phyloP scores from a whole-genome alignment of 2,888 invertebrate species.

The Amiota mariae region DNA sequence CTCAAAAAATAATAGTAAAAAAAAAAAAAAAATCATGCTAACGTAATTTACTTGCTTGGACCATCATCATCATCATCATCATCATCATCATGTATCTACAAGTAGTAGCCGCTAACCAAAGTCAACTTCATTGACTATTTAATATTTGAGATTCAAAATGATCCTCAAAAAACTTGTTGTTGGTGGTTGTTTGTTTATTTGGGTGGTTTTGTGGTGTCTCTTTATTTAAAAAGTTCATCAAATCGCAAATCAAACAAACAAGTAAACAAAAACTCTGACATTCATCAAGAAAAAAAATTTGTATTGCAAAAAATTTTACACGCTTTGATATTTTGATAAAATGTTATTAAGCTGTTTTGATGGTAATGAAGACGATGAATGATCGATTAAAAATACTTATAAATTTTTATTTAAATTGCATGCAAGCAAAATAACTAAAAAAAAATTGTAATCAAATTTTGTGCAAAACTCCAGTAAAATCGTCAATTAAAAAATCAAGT shows the following conservation, averaged over 20 bases:
- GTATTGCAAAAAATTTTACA: slow-evolving; percentile 44
- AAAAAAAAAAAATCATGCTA: not conserved
- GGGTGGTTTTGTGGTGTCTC: not conserved
- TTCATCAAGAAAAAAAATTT: slow-evolving; percentile 37
- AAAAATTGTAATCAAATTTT: slow-evolving; percentile 23
- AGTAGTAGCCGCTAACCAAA: too few species aligned
- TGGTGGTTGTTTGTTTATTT: slow-evolving; percentile 33
- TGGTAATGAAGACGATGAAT: slow-evolving; percentile 20
- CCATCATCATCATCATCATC: too few species aligned
- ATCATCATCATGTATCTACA: too few species aligned
- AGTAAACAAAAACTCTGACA: slow-evolving; percentile 46
- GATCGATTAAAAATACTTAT: slow-evolving; percentile 38
- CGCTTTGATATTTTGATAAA: slow-evolving; percentile 49
- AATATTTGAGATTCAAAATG: too few species aligned
- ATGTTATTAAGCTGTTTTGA: slow-evolving; percentile 33
- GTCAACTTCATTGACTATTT: too few species aligned
- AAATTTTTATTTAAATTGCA: slow-evolving; percentile 45
- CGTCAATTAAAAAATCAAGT: slow-evolving; percentile 51
- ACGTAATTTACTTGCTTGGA: slow-evolving; percentile 5
- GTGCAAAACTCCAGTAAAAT: slow-evolving; percentile 32
- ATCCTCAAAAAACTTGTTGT: not conserved
- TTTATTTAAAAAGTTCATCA: slow-evolving; percentile 57
- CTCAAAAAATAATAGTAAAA: not conserved
- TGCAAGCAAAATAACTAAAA: slow-evolving; percentile 37
- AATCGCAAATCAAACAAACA: slow-evolving; percentile 42